Evolutionary conservation across 2,888 invertebrate species (phyloP).

Genomic region (Aspidapion aeneum): DNA sequence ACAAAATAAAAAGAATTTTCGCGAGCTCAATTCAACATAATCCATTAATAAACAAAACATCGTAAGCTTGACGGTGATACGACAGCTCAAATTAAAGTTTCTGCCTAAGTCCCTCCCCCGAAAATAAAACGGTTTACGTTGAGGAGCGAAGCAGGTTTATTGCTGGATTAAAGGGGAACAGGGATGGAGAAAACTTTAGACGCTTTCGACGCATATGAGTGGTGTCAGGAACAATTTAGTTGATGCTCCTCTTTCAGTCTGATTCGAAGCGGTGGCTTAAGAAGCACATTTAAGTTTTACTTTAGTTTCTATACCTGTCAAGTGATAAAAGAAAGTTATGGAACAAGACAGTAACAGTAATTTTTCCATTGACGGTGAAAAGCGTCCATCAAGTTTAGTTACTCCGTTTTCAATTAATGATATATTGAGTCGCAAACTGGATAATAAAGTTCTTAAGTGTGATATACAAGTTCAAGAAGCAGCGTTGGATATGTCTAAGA

Average conservation of each 20-base stretch:
- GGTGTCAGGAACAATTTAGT: conserved; percentile 43
- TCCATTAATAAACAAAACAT: conserved; percentile 21
- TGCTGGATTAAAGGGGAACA: conserved; percentile 18
- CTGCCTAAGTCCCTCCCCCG: conserved; percentile 34
- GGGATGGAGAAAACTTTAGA: conserved; percentile 30
- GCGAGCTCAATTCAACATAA: neutral
- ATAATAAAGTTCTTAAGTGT: conserved; percentile 41
- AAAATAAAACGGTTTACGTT: conserved; percentile 13
- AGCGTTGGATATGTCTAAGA: conserved; percentile 49
- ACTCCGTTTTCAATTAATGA: conserved; percentile 74
- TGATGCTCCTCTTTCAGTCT: conserved; percentile 42
- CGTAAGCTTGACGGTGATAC: conserved; percentile 28
- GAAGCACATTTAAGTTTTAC: neutral
- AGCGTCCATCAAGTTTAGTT: conserved; percentile 29
- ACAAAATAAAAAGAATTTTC: neutral
- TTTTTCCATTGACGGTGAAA: conserved; percentile 26
- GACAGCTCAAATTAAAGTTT: conserved; percentile 26
- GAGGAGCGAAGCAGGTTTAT: conserved; percentile 21
- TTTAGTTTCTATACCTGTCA: conserved; percentile 2
- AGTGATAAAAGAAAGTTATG: conserved; percentile 26
- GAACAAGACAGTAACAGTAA: conserved; percentile 33
- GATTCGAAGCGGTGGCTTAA: conserved; percentile 34
- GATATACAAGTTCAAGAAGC: conserved; percentile 46
- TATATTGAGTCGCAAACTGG: conserved; percentile 49
- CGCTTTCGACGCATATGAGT: conserved; percentile 37